phyloP scores from a whole-genome alignment of 2,797 vertebrate genomes.

The Lophotriccus pileatus region DNA sequence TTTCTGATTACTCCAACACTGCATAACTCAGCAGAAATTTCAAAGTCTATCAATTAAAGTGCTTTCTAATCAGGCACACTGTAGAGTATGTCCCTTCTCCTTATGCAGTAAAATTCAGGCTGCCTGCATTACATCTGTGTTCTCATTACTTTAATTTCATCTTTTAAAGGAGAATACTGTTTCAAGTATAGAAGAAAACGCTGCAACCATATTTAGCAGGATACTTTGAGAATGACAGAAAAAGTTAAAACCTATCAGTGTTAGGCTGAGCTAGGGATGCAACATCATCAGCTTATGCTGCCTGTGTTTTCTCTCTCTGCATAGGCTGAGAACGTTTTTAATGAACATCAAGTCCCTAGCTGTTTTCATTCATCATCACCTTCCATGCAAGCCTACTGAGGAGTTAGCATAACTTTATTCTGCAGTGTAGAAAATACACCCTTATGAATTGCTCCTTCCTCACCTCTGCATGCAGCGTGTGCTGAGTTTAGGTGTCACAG shows the following conservation, averaged over 20 bases:
- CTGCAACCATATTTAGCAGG: neutral
- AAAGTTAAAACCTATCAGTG: neutral
- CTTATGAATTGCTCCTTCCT: neutral
- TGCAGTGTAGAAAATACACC: neutral
- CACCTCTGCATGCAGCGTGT: neutral
- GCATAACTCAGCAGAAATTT: conserved; percentile 63
- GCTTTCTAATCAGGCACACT: conserved; percentile 42
- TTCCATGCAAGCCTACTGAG: neutral
- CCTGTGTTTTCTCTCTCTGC: neutral
- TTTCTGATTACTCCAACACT: conserved; percentile 38
- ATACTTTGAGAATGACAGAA: neutral
- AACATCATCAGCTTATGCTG: neutral
- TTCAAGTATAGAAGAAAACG: neutral
- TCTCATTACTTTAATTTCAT: neutral
- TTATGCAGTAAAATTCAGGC: neutral
- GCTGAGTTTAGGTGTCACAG: neutral
- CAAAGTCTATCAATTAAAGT: conserved; percentile 36
- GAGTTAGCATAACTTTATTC: neutral
- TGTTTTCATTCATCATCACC: neutral
- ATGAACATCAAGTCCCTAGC: neutral
- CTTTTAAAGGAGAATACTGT: neutral
- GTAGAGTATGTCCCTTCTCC: conserved; percentile 4
- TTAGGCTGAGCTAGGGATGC: neutral
- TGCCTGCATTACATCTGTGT: neutral
- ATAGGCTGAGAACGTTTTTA: neutral